Evolutionary conservation across 2,888 invertebrate species (phyloP).

Genomic region (Caenorhabditis macrosperma): DNA sequence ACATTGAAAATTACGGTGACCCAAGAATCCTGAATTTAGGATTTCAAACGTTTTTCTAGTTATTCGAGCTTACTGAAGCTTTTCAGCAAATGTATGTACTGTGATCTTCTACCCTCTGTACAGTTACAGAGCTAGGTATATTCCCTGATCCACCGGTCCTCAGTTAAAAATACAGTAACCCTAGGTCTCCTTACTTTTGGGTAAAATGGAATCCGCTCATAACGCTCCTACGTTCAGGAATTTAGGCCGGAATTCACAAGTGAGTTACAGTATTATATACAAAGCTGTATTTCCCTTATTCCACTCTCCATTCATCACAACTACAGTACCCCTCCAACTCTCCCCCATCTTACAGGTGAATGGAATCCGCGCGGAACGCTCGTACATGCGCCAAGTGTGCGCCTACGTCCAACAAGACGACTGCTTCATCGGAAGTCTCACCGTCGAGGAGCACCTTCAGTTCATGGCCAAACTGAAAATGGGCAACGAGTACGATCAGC

Average conservation of each 20-base stretch:
- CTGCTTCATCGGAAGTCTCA: slow-evolving; percentile 89
- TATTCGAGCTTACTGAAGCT: too few relatives aligned
- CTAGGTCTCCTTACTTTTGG: too few relatives aligned
- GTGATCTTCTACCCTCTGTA: background rate
- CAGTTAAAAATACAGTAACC: background rate
- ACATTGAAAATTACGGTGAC: too few relatives aligned
- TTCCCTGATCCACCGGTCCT: too few relatives aligned
- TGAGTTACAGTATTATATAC: too few relatives aligned
- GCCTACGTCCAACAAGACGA: slow-evolving; percentile 95
- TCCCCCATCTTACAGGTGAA: slow-evolving; percentile 69
- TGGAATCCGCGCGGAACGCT: slow-evolving; percentile 60
- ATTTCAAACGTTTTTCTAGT: too few relatives aligned
- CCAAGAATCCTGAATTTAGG: too few relatives aligned
- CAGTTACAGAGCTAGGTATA: too few relatives aligned
- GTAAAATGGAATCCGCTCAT: too few relatives aligned
- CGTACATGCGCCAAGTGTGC: slow-evolving; percentile 83
- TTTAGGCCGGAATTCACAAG: too few relatives aligned
- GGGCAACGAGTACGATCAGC: slow-evolving; percentile 85
- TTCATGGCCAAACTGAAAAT: slow-evolving; percentile 91
- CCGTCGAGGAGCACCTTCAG: slow-evolving; percentile 90
- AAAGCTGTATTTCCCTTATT: background rate
- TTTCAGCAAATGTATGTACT: too few relatives aligned
- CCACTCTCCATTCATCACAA: background rate
- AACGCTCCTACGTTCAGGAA: too few relatives aligned
- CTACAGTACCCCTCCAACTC: slow-evolving; percentile 9